Percentiles rank a stretch among this genome's conserved stretches.
Evolutionary conservation across 2,888 invertebrate genomes (phyloP).

Genomic region (Rhaphigaster nebulosa): DNA sequence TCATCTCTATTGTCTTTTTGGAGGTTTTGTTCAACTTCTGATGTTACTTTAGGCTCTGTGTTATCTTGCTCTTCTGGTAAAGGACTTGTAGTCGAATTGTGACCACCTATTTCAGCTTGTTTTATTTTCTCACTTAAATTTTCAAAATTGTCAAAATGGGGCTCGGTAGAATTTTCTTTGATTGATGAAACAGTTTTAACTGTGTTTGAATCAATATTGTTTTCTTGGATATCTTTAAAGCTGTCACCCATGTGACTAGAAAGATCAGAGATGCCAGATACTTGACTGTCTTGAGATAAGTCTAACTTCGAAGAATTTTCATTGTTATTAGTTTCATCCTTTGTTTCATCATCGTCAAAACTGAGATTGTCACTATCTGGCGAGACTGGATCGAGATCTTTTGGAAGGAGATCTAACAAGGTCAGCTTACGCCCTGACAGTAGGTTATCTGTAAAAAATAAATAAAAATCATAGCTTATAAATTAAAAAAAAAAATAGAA

Average conservation of each 20-base stretch:
- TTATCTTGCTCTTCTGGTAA: constrained; percentile 4
- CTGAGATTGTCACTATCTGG: constrained; percentile 77
- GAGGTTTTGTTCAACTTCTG: neutral
- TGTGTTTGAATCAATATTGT: constrained; percentile 14
- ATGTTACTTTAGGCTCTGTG: neutral
- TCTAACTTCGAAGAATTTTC: constrained; percentile 24
- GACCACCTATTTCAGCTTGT: constrained; percentile 58
- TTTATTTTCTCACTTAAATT: constrained; percentile 63
- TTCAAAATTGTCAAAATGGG: constrained; percentile 63
- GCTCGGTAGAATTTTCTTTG: constrained; percentile 7
- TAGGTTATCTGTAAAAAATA: constrained; percentile 64
- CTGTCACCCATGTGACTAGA: constrained; percentile 71
- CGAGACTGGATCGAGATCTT: constrained; percentile 85
- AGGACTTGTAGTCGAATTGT: neutral
- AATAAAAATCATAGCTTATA: constrained; percentile 7
- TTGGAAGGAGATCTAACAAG: constrained; percentile 75
- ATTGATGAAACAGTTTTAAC: neutral
- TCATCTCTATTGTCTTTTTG: neutral
- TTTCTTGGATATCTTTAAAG: constrained; percentile 64
- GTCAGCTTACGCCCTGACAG: constrained; percentile 61
- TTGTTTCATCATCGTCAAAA: constrained; percentile 68
- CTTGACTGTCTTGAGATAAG: constrained; percentile 70
- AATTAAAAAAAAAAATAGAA: neutral
- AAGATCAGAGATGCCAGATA: constrained; percentile 74
- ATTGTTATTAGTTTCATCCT: constrained; percentile 72